phyloP scores from a whole-genome alignment of 2,888 invertebrate species.

The Spilosoma lubricipeda region DNA sequence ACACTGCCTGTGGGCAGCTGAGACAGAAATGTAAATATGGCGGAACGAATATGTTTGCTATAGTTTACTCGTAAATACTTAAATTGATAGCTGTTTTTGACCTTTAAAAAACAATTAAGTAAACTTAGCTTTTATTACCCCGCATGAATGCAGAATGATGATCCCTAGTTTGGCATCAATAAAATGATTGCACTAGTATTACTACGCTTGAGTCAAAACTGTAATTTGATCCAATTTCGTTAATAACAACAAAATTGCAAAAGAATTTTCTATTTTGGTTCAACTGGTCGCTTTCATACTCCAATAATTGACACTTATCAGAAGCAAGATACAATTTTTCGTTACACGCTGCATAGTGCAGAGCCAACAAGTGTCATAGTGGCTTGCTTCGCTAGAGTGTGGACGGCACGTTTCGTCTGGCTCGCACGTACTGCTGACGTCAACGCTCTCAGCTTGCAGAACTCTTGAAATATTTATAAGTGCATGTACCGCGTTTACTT shows the following conservation, averaged over 20 bases:
- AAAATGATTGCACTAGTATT: not conserved
- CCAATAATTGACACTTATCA: conserved; percentile 33
- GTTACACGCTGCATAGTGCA: conserved; percentile 47
- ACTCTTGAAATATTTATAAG: conserved; percentile 44
- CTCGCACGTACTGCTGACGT: conserved; percentile 54
- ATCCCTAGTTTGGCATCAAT: not conserved
- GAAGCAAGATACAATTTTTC: conserved; percentile 39
- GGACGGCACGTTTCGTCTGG: conserved; percentile 47
- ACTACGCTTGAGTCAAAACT: not conserved
- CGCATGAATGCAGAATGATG: too few relatives aligned
- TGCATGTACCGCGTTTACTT: conserved; percentile 17
- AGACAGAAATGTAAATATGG: too few relatives aligned
- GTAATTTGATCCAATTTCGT: not conserved
- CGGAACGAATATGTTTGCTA: too few relatives aligned
- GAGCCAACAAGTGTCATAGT: conserved; percentile 47
- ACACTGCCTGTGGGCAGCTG: too few relatives aligned
- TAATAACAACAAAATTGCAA: not conserved
- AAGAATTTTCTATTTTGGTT: not conserved
- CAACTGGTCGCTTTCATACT: not conserved
- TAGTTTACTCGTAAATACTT: too few relatives aligned
- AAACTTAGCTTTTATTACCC: too few relatives aligned
- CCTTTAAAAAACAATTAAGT: too few relatives aligned
- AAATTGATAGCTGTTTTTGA: too few relatives aligned
- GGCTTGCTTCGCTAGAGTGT: conserved; percentile 23
- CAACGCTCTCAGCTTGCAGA: conserved; percentile 38